Percentiles rank a stretch among this genome's conserved stretches.
Evolutionary conservation across 2,113 vertebrate genomes (phyloP).

Genomic region (Copsychus sechellarum): DNA sequence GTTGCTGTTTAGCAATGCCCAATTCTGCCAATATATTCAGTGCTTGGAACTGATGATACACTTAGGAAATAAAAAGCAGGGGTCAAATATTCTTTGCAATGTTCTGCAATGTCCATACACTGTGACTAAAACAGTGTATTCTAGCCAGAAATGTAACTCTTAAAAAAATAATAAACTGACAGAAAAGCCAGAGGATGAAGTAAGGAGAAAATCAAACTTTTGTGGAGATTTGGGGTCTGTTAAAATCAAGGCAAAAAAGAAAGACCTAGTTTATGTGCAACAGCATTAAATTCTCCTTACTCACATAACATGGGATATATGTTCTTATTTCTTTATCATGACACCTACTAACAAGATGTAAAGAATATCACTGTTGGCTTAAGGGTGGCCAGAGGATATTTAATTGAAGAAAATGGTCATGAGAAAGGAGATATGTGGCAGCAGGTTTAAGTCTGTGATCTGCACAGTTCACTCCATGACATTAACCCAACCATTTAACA

Average conservation of each 20-base stretch:
- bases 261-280: background rate
- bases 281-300: background rate
- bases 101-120: background rate
- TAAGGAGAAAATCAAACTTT: background rate
- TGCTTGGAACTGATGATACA: background rate
- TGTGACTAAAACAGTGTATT: background rate
- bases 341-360: background rate
- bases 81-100: conserved; percentile 19
- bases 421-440: background rate
- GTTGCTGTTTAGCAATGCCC: background rate
- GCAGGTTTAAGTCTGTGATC: background rate
- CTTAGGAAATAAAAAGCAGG: conserved; percentile 42
- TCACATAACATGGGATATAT: background rate
- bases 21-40: background rate
- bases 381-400: background rate
- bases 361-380: background rate
- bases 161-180: background rate
- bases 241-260: background rate
- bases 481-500: background rate
- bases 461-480: background rate
- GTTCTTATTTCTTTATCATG: background rate
- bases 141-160: background rate
- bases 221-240: background rate
- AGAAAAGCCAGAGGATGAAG: background rate
- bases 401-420: background rate